Percentiles rank a stretch among this genome's conserved stretches.
These are phyloP conservation scores for Cotesia glomerata DNA, from an alignment of 1,140 invertebrate species.

Conservation along the genomic window DNA sequence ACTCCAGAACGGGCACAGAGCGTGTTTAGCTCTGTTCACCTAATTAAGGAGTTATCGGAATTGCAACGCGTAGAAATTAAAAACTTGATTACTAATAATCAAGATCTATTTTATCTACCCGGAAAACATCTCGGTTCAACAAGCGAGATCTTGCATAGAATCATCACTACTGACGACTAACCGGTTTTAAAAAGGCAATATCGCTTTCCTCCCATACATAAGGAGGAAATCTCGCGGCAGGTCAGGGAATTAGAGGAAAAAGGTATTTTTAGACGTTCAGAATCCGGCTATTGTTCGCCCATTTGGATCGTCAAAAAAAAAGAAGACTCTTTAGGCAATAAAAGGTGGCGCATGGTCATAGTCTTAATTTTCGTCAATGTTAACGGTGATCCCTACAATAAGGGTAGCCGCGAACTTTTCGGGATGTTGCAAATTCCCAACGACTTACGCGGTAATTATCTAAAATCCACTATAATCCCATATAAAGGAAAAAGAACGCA, in stretches of 20 bases:
- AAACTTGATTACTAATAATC: neutral
- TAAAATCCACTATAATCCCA: no score
- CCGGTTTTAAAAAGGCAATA: constrained; percentile 45
- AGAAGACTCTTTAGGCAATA: constrained; percentile 33
- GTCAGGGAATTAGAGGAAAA: constrained; percentile 39
- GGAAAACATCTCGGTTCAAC: neutral
- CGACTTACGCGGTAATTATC: no score
- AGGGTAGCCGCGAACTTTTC: no score
- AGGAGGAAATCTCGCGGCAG: constrained; percentile 48
- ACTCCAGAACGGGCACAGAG: neutral
- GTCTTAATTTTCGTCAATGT: no score
- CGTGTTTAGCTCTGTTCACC: neutral
- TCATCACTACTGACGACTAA: neutral
- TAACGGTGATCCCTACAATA: no score
- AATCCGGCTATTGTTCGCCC: constrained; percentile 53
- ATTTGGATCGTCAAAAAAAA: constrained; percentile 45
- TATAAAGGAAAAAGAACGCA: no score
- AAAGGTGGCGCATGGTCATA: constrained; percentile 34
- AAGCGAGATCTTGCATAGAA: neutral
- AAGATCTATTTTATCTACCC: neutral
- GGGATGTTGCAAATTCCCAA: no score
- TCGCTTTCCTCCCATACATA: constrained; percentile 47
- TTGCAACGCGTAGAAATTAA: neutral
- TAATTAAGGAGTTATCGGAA: neutral
- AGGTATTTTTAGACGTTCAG: constrained; percentile 44